These are phyloP conservation scores for Fulmarus glacialis DNA, from an alignment of 2,113 vertebrate genomes.

Conservation along the genomic window DNA sequence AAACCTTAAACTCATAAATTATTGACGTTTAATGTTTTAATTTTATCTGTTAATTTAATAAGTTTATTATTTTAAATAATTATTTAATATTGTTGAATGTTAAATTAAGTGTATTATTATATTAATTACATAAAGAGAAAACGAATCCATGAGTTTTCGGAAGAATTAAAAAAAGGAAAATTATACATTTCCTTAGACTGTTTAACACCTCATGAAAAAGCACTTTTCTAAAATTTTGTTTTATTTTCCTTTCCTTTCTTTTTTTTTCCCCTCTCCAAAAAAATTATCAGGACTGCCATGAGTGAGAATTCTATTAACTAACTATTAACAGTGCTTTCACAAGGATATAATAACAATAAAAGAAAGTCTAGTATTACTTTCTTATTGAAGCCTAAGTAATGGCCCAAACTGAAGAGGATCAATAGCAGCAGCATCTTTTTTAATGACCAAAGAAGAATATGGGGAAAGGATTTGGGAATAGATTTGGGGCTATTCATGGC, in stretches of 20 bases:
- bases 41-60: background rate
- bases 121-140: background rate
- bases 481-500: background rate
- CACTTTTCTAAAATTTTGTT: background rate
- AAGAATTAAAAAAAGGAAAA: background rate
- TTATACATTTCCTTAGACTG: background rate
- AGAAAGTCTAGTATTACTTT: background rate
- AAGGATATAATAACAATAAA: background rate
- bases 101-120: background rate
- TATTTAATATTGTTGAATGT: background rate
- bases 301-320: background rate
- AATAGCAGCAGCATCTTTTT: background rate
- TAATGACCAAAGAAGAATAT: background rate
- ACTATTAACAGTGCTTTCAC: background rate
- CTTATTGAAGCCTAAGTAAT: background rate
- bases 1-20: background rate
- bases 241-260: background rate
- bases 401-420: background rate
- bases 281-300: background rate
- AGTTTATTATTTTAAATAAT: background rate
- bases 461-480: background rate
- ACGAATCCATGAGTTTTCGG: background rate
- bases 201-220: background rate
- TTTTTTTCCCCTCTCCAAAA: rapidly evolving
- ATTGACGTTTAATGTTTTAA: background rate